Evolutionary conservation across 2,888 invertebrate genomes (phyloP).

Genomic region (Lagria hirta): DNA sequence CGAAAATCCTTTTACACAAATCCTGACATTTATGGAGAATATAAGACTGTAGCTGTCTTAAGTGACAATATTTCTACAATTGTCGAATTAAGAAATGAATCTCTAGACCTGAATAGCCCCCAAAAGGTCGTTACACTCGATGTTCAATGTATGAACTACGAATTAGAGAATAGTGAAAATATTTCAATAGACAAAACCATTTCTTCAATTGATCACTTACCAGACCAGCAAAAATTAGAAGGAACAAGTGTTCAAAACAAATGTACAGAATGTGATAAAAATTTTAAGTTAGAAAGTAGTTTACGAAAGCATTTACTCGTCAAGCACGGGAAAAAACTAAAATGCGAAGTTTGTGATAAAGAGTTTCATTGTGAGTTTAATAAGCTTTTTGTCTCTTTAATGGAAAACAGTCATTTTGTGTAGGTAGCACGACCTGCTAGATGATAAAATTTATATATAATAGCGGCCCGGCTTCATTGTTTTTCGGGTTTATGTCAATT

Average conservation of each 20-base stretch:
- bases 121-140: neutral
- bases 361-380: conserved; percentile 46
- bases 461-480: too few relatives aligned
- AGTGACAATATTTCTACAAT: conserved; percentile 9
- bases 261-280: conserved; percentile 42
- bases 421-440: too few relatives aligned
- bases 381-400: neutral
- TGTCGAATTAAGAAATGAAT: conserved; percentile 10
- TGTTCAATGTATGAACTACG: neutral
- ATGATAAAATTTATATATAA: too few relatives aligned
- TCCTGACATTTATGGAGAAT: conserved; percentile 16
- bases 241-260: neutral
- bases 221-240: neutral
- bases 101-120: too few relatives aligned
- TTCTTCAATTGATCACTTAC: neutral
- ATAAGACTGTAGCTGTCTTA: conserved; percentile 16
- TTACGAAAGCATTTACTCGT: conserved; percentile 42
- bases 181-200: neutral
- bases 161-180: neutral
- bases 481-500: too few relatives aligned
- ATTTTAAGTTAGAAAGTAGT: conserved; percentile 40
- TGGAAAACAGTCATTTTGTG: neutral
- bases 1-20: conserved; percentile 25
- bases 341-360: conserved; percentile 46
- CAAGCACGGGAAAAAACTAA: conserved; percentile 41